These are phyloP conservation scores for Melipona quadrifasciata DNA, from an alignment of 1,140 invertebrate species.

Conservation along the genomic window DNA sequence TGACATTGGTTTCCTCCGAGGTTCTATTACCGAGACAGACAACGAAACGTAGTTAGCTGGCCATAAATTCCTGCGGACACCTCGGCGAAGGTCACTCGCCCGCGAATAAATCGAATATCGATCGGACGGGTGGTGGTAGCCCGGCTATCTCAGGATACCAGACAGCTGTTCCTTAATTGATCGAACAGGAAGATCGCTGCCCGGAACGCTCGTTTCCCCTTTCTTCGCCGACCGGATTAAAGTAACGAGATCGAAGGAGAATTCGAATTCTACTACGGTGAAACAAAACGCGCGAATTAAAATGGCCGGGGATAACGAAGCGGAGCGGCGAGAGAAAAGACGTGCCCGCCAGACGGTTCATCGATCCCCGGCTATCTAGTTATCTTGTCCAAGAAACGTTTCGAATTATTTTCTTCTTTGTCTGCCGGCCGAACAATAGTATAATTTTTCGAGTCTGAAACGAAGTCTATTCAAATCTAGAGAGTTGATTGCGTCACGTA, in stretches of 20 bases:
- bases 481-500: background rate
- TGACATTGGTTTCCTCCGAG: background rate
- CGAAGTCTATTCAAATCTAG: background rate
- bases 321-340: slow-evolving; percentile 8
- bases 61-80: background rate
- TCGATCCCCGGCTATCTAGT: slow-evolving; percentile 47
- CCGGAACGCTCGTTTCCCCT: slow-evolving; percentile 33
- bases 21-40: background rate
- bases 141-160: slow-evolving; percentile 38
- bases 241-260: slow-evolving; percentile 54
- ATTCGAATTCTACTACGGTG: slow-evolving; percentile 29
- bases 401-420: slow-evolving; percentile 45
- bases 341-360: slow-evolving; percentile 4
- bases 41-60: background rate
- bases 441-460: background rate
- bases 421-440: background rate
- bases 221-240: slow-evolving; percentile 34
- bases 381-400: slow-evolving; percentile 49
- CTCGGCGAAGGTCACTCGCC: slow-evolving; percentile 1
- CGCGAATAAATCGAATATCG: slow-evolving; percentile 50
- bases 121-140: slow-evolving; percentile 24
- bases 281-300: slow-evolving; percentile 60
- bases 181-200: slow-evolving; percentile 55
- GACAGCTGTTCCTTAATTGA: slow-evolving; percentile 59
- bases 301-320: slow-evolving; percentile 59